Evolutionary conservation across 2,888 invertebrate genomes (phyloP).

Genomic region (Coremacera marginata): DNA sequence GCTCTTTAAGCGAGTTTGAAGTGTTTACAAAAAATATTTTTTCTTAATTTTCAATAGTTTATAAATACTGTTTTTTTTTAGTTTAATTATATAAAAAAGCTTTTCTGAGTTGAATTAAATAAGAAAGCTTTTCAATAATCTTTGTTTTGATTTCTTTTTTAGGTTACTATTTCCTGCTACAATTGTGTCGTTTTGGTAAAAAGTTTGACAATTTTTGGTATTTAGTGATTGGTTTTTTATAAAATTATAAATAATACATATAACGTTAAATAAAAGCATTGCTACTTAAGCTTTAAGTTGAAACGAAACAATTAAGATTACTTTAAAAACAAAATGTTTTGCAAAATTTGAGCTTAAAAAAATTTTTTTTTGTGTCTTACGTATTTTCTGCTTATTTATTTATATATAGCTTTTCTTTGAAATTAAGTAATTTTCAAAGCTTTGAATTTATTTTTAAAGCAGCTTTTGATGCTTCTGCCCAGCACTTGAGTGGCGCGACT

Average conservation of each 20-base stretch:
- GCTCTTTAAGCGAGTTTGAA: not conserved
- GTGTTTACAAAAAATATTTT: not conserved
- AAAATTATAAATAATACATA: not conserved
- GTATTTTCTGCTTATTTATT: no score
- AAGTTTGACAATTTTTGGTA: conserved; percentile 9
- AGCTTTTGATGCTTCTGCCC: no score
- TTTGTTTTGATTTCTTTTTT: not conserved
- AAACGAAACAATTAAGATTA: not conserved
- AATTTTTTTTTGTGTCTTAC: no score
- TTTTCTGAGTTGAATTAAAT: no score
- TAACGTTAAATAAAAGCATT: no score
- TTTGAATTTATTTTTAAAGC: no score
- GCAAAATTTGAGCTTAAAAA: no score
- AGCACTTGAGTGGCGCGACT: no score
- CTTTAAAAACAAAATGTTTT: no score
- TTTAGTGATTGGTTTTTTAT: not conserved
- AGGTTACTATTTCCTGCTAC: not conserved
- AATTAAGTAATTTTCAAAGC: no score
- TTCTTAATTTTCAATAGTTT: not conserved
- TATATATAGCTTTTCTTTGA: no score
- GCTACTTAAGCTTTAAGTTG: not conserved
- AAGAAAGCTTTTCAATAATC: no score
- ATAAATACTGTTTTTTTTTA: not conserved
- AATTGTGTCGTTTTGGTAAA: not conserved
- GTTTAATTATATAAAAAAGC: not conserved